Conservation (phyloP, 2,113 vertebrate genomes). For the Phalacrocorax aristotelis region DNA sequence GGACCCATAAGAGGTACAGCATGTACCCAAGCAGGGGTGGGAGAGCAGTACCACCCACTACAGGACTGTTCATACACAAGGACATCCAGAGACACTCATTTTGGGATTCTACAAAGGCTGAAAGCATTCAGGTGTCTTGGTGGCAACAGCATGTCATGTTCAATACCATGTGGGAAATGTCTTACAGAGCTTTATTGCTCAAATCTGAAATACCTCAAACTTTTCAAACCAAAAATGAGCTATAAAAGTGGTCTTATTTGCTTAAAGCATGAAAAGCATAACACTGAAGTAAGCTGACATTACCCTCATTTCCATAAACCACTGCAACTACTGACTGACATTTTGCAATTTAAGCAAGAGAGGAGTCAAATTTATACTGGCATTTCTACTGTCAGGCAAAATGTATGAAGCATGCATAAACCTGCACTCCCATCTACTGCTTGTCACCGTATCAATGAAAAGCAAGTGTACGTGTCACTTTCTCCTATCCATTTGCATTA, state of each 20-base stretch:
- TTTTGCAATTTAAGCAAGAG: slow-evolving; percentile 34
- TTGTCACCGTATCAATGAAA: not conserved
- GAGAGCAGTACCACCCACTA: not conserved
- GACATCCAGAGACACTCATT: not conserved
- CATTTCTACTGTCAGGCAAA: slow-evolving; percentile 41
- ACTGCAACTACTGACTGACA: slow-evolving; percentile 19
- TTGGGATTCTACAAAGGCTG: not conserved
- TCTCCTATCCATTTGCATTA: not conserved
- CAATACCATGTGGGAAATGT: not conserved
- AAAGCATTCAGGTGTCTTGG: not conserved
- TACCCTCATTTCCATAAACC: slow-evolving; percentile 49
- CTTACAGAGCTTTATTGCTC: not conserved
- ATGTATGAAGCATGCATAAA: not conserved
- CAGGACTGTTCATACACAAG: not conserved
- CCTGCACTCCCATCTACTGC: not conserved
- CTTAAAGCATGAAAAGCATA: slow-evolving; percentile 12
- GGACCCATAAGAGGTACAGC: not conserved
- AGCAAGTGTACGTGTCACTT: not conserved
- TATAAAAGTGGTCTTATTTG: not conserved
- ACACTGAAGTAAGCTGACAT: slow-evolving; percentile 54
- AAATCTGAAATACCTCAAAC: not conserved
- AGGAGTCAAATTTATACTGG: slow-evolving; percentile 44
- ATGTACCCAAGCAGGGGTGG: accelerated
- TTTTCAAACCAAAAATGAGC: slow-evolving; percentile 1
- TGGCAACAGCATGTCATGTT: not conserved